Evolutionary conservation across 2,888 invertebrate genomes (phyloP), one percentile per base, ranked within the genome.

Genomic region (Meiosimyza platycephala): DNA sequence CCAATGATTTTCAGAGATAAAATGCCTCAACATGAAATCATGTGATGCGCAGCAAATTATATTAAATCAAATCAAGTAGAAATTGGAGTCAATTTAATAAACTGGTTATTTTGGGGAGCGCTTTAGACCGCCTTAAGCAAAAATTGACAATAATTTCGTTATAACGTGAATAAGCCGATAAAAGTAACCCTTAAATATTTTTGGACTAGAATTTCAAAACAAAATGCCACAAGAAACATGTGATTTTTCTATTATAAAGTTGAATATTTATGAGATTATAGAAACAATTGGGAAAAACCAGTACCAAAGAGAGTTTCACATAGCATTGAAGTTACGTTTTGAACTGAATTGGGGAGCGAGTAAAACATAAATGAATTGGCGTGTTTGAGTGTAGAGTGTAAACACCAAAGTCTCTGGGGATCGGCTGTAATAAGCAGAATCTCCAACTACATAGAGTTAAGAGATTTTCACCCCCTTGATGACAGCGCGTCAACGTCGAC

Each of bases 231-330:
- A 63, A 63, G 62, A 62, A 70, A 62, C 60, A 63, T 33, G 54
- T 63, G 63, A 63, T 54, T 77, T 76, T 76, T 77, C 77, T 77
- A 76, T 77, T 76, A 77, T 71, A 66, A 71, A 76, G 74, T 76
- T 77, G 77, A 73, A 77, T 77, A 77, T 77, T 77, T 76, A 77
- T 77, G 75, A 77, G 76, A 71, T 69, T 28, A 59, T n/a, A 22
- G n/a, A 47, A 48, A 40, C 40, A 40, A 40, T 40, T 40, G 40
- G 9, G 40, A 40, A 40, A 40, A 40, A 40, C 40, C 9, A 1
- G 40, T 40, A 40, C 40, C 40, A 40, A 40, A 40, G 7, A 28
- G 9, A 40, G 6, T 7, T 40, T 9, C 40, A 40, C 9, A 9
- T 9, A 40, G 9, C 40, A 40, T 7, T 40, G 9, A 7, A 7